Evolutionary conservation across 2,888 invertebrate species (phyloP).

Genomic region (Trissonchulus latispiculum): DNA sequence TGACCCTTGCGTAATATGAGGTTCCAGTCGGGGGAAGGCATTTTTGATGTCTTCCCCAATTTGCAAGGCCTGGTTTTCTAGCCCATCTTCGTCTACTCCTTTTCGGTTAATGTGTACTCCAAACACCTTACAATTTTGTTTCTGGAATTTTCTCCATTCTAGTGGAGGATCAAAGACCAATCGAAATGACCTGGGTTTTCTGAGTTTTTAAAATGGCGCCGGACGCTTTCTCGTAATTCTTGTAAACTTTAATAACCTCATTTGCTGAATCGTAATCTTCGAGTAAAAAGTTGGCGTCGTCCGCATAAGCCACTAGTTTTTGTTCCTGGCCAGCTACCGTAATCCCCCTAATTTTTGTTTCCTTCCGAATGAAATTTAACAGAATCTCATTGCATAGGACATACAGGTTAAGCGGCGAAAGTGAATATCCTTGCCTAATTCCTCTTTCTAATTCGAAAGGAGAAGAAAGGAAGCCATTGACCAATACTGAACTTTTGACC

Average conservation of each 20-base stretch:
- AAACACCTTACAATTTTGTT: not conserved
- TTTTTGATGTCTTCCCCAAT: too few relatives aligned
- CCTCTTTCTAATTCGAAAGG: not conserved
- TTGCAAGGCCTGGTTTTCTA: too few relatives aligned
- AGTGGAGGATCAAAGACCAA: constrained; percentile 3
- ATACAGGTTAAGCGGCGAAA: constrained; percentile 2
- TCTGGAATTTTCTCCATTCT: not conserved
- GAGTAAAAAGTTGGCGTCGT: not conserved
- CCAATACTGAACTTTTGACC: not conserved
- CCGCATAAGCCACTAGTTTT: not conserved
- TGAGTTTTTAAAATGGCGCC: not conserved
- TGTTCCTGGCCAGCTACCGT: not conserved
- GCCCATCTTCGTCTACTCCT: not conserved
- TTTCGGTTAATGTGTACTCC: not conserved
- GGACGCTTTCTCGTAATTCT: not conserved
- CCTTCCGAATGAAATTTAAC: too few relatives aligned
- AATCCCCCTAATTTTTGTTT: not conserved
- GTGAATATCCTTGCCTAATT: not conserved
- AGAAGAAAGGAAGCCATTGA: not conserved
- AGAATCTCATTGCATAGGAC: constrained; percentile 3
- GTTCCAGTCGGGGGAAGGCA: too few relatives aligned
- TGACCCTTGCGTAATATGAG: too few relatives aligned
- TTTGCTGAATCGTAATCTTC: not conserved
- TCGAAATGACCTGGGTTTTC: not conserved
- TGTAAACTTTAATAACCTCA: not conserved